Evolutionary conservation across 2,797 vertebrate species (phyloP), one percentile per base, ranked within the genome.

Genomic region (Gambusia yucatana): DNA sequence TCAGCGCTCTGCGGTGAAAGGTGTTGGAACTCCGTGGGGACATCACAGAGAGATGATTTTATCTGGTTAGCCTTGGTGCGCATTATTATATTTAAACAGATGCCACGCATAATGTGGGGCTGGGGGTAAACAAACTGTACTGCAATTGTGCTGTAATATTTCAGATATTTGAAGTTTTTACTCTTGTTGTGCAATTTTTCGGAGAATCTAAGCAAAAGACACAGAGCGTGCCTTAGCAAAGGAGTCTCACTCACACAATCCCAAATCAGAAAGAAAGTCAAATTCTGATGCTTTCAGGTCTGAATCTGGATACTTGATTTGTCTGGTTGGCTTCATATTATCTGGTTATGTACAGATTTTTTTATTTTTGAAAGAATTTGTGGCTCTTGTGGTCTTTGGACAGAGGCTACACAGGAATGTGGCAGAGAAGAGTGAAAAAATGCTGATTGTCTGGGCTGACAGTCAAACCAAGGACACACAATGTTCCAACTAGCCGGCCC

Each of bases 11-110:
- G 77, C 70, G 70, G 63, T 78, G 69, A 59, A 36, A 13, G 43
- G 25, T 72, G 79, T 84, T 78, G 75, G 61, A 72, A 70, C 55
- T 76, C 61, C 11, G 8, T 57, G 39, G 50, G 59, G 43, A 2
- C 76, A 77, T 88, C 61, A 75, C 73, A 78, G 67, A n/a, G 39
- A 36, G 63, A 28, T 72, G 6, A 1, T 65, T 77, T 2, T 57
- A 39, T 72, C 57, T 55, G 28, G 73, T 43, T 72, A 30, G 47
- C 46, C 57, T 1, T 69, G 6, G 22, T 52, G 22, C 36, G 70
- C 25, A 47, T 63, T 22, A 41, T 75, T 52, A 79, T 77, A 70
- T 78, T 50, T 57, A 1, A 81, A 44, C 70, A 16, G 48, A 63
- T 72, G 69, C 28, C 13, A 67, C 70, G 50, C 55, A 79, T 83